Conservation (phyloP, 2,888 invertebrate genomes). For the Agonum fuliginosum region DNA sequence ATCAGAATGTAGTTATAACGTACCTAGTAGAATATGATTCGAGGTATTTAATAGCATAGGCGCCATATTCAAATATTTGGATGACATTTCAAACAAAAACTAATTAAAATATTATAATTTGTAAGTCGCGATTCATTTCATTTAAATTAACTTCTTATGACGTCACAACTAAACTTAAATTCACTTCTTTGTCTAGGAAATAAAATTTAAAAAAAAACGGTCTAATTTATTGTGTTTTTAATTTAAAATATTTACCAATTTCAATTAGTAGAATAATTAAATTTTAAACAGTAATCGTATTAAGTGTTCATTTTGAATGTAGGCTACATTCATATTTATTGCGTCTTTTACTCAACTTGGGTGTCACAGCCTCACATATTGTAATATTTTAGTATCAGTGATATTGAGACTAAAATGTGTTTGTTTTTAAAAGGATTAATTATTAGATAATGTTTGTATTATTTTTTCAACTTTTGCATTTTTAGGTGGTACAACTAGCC, state of each 20-base stretch:
- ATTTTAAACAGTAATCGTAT: too few relatives aligned
- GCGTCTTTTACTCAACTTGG: too few relatives aligned
- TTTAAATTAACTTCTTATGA: not conserved
- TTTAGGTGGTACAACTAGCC: conserved; percentile 90
- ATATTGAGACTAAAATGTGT: too few relatives aligned
- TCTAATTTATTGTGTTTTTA: not conserved
- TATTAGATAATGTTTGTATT: conserved; percentile 3
- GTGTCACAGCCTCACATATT: too few relatives aligned
- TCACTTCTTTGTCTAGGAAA: too few relatives aligned
- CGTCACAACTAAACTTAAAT: not conserved
- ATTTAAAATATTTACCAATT: too few relatives aligned
- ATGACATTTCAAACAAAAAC: not conserved
- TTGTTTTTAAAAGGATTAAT: too few relatives aligned
- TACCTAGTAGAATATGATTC: not conserved
- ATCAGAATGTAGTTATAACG: not conserved
- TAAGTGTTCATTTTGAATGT: too few relatives aligned
- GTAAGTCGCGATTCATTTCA: not conserved
- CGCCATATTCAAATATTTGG: not conserved
- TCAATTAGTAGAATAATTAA: too few relatives aligned
- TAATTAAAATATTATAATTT: not conserved
- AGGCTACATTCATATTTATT: too few relatives aligned
- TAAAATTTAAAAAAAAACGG: not conserved
- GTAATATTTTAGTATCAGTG: too few relatives aligned
- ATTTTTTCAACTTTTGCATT: too few relatives aligned
- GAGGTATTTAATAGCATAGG: not conserved